Evolutionary conservation across 2,888 invertebrate species (phyloP).

Genomic region (Drosophila nr. perissopoda): DNA sequence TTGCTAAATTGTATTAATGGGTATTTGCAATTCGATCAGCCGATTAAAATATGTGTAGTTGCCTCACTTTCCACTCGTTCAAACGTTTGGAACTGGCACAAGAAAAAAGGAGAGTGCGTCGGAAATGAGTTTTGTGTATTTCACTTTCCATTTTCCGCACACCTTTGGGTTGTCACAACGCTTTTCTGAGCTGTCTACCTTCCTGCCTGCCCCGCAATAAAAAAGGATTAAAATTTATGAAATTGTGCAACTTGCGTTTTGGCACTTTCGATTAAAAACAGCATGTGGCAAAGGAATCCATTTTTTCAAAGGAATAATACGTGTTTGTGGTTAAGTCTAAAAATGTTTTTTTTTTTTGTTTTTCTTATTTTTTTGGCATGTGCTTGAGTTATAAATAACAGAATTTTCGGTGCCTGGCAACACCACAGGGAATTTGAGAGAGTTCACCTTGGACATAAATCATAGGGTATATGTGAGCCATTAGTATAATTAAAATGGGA

Average conservation of each 20-base stretch:
- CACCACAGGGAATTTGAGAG: constrained; percentile 18
- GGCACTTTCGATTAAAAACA: constrained; percentile 52
- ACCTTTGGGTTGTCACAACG: constrained; percentile 32
- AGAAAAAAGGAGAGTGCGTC: constrained; percentile 38
- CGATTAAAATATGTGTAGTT: neutral
- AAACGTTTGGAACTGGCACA: neutral
- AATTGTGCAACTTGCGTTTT: constrained; percentile 69
- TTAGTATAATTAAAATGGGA: constrained; percentile 5
- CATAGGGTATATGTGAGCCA: constrained; percentile 51
- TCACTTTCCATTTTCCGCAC: constrained; percentile 70
- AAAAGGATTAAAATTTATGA: constrained; percentile 81
- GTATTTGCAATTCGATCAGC: constrained; percentile 2
- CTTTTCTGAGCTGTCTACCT: constrained; percentile 5
- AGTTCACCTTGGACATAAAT: constrained; percentile 48
- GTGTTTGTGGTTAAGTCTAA: constrained; percentile 63
- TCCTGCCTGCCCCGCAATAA: constrained; percentile 56
- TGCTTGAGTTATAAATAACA: constrained; percentile 62
- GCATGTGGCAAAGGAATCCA: constrained; percentile 50
- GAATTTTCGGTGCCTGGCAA: constrained; percentile 23
- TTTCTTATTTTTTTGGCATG: constrained; percentile 7
- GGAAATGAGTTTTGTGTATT: constrained; percentile 77
- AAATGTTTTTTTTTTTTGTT: constrained; percentile 1
- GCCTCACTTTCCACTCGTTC: neutral
- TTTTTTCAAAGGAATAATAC: constrained; percentile 25
- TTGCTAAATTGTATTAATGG: constrained; percentile 7